Base-by-base conservation (phyloP, 1,140 invertebrate genomes). In the Lepidurus packardi region DNA sequence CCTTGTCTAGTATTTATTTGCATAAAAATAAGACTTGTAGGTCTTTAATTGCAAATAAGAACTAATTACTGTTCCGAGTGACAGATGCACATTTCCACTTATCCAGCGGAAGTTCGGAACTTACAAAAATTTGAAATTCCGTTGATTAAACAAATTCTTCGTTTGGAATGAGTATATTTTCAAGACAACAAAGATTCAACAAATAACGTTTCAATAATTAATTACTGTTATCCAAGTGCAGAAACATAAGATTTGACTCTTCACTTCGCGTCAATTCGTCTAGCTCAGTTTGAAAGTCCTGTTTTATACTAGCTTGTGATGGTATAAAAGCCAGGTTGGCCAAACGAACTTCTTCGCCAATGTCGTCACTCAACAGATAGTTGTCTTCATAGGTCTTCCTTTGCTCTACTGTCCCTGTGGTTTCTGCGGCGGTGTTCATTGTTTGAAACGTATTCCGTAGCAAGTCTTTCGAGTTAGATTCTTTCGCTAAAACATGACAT, bases 251-350 rank as follows among this genome's bases (percentile, higher is more conserved):
- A 7, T 65, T 65, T 16, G 53, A 11, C 9, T 65, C 53, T 65
- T 65, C 53, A 21, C 9, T 65, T 7, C 21, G 53, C n/a, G 53
- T n/a, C 8, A 65, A 21, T 16, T 65, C 53, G 2, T 65, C 53
- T 13, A 65, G 53, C 7, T 65, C 16, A 16, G 53, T 16, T 13
- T 65, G 53, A 0, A 65, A 65, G 21, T 65, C 53, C 21, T 65
- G 53, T 21, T 65, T 65, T 21, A 16, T 7, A 65, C 21, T 65
- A 65, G 16, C 53, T 21, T 65, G 53, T n/a, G 53, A 13, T 7
- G 53, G 53, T 43, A 78, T 74, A 24, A 78, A 78, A n/a, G 78
- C 78, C 78, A 78, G 21, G 34, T 78, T 78, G 11, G 78, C 78
- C 42, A 78, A 45, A 21, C 75, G 78, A 13, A 78, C 45, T 75